Percentiles rank a stretch among this genome's conserved stretches.
Conservation (phyloP, 2,797 vertebrate genomes). For the Rhinophrynus dorsalis region DNA sequence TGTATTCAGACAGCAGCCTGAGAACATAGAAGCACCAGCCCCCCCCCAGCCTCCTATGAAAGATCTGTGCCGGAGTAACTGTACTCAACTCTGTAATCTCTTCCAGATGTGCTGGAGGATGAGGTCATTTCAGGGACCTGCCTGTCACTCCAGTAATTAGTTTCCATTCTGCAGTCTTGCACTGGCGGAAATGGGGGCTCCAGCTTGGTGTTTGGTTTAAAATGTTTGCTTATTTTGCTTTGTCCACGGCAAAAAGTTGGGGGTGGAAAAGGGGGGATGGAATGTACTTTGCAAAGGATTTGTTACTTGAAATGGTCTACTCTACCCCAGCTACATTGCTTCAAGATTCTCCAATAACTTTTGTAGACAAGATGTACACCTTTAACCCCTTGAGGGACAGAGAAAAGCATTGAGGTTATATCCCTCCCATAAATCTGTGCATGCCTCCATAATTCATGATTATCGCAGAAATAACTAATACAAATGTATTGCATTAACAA, state of each 20-base stretch:
- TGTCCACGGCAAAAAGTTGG: background rate
- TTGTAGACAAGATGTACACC: too few relatives aligned
- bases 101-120: slow-evolving; percentile 34
- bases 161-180: slow-evolving; percentile 9
- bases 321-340: too few relatives aligned
- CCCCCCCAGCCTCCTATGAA: background rate
- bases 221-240: slow-evolving; percentile 12
- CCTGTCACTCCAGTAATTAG: slow-evolving; percentile 20
- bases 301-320: background rate
- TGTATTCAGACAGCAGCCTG: background rate
- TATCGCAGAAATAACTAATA: too few relatives aligned
- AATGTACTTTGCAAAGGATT: background rate
- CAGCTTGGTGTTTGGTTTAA: background rate
- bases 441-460: too few relatives aligned
- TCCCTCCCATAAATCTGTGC: too few relatives aligned
- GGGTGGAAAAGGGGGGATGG: background rate
- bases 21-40: background rate
- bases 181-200: slow-evolving; percentile 18
- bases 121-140: slow-evolving; percentile 29
- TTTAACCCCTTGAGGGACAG: too few relatives aligned
- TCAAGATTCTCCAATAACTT: too few relatives aligned
- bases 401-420: too few relatives aligned
- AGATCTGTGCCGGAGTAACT: background rate
- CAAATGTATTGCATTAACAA: too few relatives aligned
- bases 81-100: background rate